These are phyloP conservation scores for Botrylloides violaceus DNA, from an alignment of 23 tunicate species.

Conservation along the genomic window DNA sequence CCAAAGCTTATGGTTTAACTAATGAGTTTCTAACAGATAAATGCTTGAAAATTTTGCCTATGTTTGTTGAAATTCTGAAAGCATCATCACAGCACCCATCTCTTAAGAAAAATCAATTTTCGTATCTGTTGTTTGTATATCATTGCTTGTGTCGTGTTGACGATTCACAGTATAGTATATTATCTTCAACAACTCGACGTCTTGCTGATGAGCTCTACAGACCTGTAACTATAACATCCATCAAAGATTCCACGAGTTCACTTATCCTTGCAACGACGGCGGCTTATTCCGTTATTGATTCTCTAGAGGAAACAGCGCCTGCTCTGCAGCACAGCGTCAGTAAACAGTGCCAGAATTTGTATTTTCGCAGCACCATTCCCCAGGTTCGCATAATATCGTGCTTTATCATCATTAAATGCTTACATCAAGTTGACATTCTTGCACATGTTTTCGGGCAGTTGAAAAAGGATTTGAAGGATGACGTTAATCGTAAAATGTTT, in stretches of 20 bases:
- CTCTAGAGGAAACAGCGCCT: background rate
- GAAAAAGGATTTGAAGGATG: slow-evolving; percentile 62
- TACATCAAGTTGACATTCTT: slow-evolving; percentile 87
- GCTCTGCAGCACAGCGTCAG: background rate
- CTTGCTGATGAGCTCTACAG: slow-evolving; percentile 64
- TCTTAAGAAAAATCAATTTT: slow-evolving; percentile 54
- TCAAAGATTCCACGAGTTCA: background rate
- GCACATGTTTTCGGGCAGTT: slow-evolving; percentile 76
- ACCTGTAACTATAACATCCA: slow-evolving; percentile 14
- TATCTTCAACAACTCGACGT: slow-evolving; percentile 84
- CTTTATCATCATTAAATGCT: slow-evolving; percentile 60
- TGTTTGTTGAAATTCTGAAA: slow-evolving; percentile 64
- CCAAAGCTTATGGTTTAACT: background rate
- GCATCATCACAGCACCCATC: slow-evolving; percentile 26
- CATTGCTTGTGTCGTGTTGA: slow-evolving; percentile 70
- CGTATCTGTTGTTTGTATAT: slow-evolving; percentile 53
- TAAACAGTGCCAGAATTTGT: slow-evolving; percentile 4
- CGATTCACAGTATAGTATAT: slow-evolving; percentile 52
- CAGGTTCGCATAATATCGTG: slow-evolving; percentile 63
- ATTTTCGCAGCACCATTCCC: slow-evolving; percentile 43
- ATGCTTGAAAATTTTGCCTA: slow-evolving; percentile 41
- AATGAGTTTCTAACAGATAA: slow-evolving; percentile 1
- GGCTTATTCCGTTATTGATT: background rate
- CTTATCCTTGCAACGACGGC: slow-evolving; percentile 15
- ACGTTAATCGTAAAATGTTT: slow-evolving; percentile 41